Percentiles rank a stretch among this genome's conserved stretches.
These are phyloP conservation scores for Petroica traversi DNA, from an alignment of 2,113 vertebrate species.

Conservation along the genomic window DNA sequence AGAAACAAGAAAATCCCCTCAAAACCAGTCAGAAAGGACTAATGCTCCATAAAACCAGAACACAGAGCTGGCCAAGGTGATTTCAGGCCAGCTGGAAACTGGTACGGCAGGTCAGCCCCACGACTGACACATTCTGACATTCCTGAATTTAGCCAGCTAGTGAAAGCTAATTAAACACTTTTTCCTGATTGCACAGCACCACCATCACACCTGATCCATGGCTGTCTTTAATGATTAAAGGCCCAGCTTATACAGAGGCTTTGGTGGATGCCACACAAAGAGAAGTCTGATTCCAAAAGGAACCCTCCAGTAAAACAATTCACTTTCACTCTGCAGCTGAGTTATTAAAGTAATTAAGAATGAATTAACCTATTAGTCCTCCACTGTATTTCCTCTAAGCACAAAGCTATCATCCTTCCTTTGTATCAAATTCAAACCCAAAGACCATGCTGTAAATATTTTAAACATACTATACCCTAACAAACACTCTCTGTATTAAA, in stretches of 20 bases:
- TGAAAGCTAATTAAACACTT: background rate
- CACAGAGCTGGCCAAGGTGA: background rate
- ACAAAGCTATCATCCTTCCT: background rate
- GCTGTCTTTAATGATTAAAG: background rate
- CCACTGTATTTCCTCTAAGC: background rate
- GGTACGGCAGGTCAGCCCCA: background rate
- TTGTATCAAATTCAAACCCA: background rate
- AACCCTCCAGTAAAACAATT: background rate
- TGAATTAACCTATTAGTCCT: background rate
- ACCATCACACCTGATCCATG: background rate
- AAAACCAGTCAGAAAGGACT: background rate
- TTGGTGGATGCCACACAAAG: background rate
- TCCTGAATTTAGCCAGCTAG: background rate
- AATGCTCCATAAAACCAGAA: background rate
- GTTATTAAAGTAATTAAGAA: background rate
- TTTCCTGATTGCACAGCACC: background rate
- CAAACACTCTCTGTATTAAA: background rate
- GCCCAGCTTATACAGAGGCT: background rate
- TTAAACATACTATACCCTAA: rapidly evolving
- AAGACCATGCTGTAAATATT: background rate
- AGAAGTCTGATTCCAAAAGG: background rate
- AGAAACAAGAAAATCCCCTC: rapidly evolving
- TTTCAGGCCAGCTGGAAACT: background rate
- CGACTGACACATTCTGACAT: background rate
- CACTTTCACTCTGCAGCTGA: background rate